Percentiles rank a stretch among this genome's conserved stretches.
Conservation (phyloP, 2,113 vertebrate species). For the Ascaphus truei region DNA sequence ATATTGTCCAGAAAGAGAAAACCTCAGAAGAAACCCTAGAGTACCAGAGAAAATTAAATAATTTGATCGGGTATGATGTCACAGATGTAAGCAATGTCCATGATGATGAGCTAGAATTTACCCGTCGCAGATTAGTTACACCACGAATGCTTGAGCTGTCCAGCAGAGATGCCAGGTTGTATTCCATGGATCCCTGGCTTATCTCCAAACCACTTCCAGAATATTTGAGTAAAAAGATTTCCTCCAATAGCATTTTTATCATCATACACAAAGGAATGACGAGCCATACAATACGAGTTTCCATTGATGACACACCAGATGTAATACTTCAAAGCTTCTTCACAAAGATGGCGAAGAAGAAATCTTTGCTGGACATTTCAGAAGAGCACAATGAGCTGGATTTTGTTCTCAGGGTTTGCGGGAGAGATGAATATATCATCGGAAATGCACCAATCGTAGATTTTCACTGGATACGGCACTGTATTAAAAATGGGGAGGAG, state of each 20-base stretch:
- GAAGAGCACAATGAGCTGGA: slow-evolving; percentile 77
- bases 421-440: slow-evolving; percentile 89
- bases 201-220: slow-evolving; percentile 82
- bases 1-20: slow-evolving; percentile 71
- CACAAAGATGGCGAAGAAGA: slow-evolving; percentile 85
- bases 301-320: slow-evolving; percentile 80
- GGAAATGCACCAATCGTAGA: slow-evolving; percentile 82
- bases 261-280: slow-evolving; percentile 83
- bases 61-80: slow-evolving; percentile 92
- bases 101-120: slow-evolving; percentile 94
- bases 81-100: slow-evolving; percentile 94
- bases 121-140: slow-evolving; percentile 86
- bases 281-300: slow-evolving; percentile 92
- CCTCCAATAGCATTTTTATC: slow-evolving; percentile 77
- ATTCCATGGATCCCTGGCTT: slow-evolving; percentile 93
- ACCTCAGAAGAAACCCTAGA: slow-evolving; percentile 71
- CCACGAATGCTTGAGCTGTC: slow-evolving; percentile 82
- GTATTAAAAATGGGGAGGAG: slow-evolving; percentile 89
- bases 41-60: slow-evolving; percentile 85
- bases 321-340: slow-evolving; percentile 86
- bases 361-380: slow-evolving; percentile 80
- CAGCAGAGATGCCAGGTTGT: slow-evolving; percentile 79
- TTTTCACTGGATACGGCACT: slow-evolving; percentile 93
- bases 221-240: slow-evolving; percentile 79
- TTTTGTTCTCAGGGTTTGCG: slow-evolving; percentile 89